Evolutionary conservation across 2,113 vertebrate species (phyloP), one percentile per base, ranked within the genome.

Genomic region (Gambusia holbrooki): DNA sequence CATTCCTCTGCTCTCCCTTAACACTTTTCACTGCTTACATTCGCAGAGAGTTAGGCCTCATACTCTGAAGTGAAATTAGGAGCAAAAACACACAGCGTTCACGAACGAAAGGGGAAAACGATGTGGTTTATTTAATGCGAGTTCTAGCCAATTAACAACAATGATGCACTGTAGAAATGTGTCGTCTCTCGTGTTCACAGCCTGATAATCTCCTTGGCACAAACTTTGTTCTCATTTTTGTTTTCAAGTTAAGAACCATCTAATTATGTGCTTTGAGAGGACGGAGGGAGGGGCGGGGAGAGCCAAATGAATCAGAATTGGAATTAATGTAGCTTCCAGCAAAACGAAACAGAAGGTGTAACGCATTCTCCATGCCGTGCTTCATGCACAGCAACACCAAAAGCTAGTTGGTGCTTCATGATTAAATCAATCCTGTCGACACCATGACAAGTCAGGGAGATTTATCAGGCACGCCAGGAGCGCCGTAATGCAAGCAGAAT

Each of bases 361-460:
- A 30, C 27, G 62, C 66, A 32, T 73, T 73, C 61, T 82, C 68
- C 60, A 74, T 37, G 33, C 25, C 76, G 81, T 74, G 66, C 82
- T 82, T 83, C 77, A 62, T 32, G 63, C 29, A 3, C 30, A 5
- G 27, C 33, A 71, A 69, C 66, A 58, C 51, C 73, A 77, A 83
- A 76, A 73, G 51, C 64, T 25, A 30, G 71, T 68, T 10, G 81
- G 76, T 33, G 25, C 63, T 8, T 69, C 71, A 17, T 77, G 79
- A 85, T 89, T 87, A 89, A 92, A 89, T 92, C 89, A 87, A 88
- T 91, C 87, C 73, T 65, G 80, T 83, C 79, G 86, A 89, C 90
- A 90, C 89, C 86, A 77, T 81, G 79, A 86, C 88, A 81, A 80
- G 84, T 82, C 77, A 22, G 68, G 32, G 78, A 89, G 88, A 92